Evolutionary conservation across 2,888 invertebrate species (phyloP), one percentile per base, ranked within the genome.

Genomic region (Troglohyphantes excavatus): DNA sequence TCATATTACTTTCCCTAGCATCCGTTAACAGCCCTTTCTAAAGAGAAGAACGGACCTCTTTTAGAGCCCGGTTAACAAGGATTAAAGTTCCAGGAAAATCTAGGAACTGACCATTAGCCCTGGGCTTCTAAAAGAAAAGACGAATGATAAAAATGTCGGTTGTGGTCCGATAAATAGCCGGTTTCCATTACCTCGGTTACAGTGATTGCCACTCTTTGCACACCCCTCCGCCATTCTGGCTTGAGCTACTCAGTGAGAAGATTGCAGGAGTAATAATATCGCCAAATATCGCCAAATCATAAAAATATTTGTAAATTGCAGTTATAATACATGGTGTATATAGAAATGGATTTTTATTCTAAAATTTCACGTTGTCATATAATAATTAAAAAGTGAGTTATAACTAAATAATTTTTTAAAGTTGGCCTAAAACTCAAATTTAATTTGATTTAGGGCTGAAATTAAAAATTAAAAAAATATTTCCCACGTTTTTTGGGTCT

Each of bases 121-220:
- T 6, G 33, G 26, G 26, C 13, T 2, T 39, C 23, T n/a, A 17
- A 29, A 39, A 70, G 70, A 70, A 82, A 70, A 82, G 68, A 82
- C 59, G 70, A 82, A 72, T 82, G 82, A 72, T 61, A 70, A 61
- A 82, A 82, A 33, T n/a, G 82, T 82, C 68, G 39, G 70, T 72
- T 70, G 61, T 23, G 61, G 61, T 59, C 59, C 72, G 61, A 82
- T 70, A 82, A 82, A 82, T 82, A 61, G 82, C 70, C 61, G 39
- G 7, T 82, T 59, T 70, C 70, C 70, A 70, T 82, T 70, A 82
- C 70, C 39, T 70, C 61, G 70, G 82, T 61, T 59, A 26, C 61
- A 82, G 23, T 72, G 82, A 82, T 70, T 70, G 61, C 70, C 59
- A 13, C 70, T 39, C 63, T 39, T 23, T 19, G 11, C 26, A 11